These are phyloP conservation scores for Rhogogaster chlorosoma DNA, from an alignment of 2,888 invertebrate genomes.

Conservation along the genomic window DNA sequence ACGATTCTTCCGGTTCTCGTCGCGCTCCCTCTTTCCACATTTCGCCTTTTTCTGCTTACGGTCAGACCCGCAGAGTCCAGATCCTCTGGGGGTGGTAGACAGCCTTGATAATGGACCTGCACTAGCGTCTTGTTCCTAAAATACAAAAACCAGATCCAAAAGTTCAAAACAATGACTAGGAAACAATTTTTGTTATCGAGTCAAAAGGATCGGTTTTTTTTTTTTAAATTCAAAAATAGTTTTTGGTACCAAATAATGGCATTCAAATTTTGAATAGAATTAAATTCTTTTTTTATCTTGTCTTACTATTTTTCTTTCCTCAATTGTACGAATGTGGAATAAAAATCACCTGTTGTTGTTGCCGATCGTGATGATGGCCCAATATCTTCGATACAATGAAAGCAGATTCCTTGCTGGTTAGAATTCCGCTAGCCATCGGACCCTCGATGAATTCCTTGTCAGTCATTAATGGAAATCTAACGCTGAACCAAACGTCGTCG, in stretches of 20 bases:
- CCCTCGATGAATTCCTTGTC: constrained; percentile 83
- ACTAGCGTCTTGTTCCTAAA: constrained; percentile 28
- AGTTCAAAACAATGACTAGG: background rate
- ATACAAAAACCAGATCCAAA: background rate
- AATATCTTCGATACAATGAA: constrained; percentile 69
- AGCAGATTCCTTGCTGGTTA: constrained; percentile 79
- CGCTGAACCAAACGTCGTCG: constrained; percentile 80
- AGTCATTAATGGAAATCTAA: constrained; percentile 84
- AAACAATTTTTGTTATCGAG: background rate
- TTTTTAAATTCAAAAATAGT: too few relatives aligned
- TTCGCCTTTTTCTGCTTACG: constrained; percentile 56
- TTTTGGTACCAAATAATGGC: too few relatives aligned
- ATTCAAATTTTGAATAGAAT: too few relatives aligned
- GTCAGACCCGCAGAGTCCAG: constrained; percentile 50
- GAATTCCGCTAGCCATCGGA: constrained; percentile 79
- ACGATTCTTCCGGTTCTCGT: constrained; percentile 72
- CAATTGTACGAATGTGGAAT: background rate
- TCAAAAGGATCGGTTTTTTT: too few relatives aligned
- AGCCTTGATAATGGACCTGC: constrained; percentile 57
- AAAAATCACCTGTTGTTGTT: constrained; percentile 25
- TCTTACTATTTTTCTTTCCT: background rate
- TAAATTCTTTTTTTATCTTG: background rate
- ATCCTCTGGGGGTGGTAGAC: constrained; percentile 61
- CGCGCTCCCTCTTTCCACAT: constrained; percentile 69
- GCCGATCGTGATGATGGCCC: constrained; percentile 61